Evolutionary conservation across 2,888 invertebrate species (phyloP).

Genomic region (Hyposoter dolosus): DNA sequence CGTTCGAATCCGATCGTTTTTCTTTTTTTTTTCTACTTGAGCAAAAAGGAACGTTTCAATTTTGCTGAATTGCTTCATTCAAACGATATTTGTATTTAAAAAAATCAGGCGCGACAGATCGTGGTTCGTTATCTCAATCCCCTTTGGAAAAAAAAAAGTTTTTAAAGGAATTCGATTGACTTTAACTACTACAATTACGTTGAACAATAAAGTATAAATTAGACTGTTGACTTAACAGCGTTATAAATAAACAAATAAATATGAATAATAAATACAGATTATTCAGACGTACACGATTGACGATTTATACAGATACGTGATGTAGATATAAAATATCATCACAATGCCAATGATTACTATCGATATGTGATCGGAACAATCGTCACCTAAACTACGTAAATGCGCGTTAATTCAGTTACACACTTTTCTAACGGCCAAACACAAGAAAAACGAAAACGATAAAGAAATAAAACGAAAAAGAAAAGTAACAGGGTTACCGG

Average conservation of each 20-base stretch:
- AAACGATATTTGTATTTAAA: background rate
- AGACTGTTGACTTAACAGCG: conserved; percentile 2
- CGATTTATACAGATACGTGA: conserved; percentile 28
- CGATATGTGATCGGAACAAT: conserved; percentile 72
- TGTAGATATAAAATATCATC: conserved; percentile 47
- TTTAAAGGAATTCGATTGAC: conserved; percentile 7
- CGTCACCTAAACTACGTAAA: conserved; percentile 65
- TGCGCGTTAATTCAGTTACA: conserved; percentile 46
- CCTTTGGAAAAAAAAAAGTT: background rate
- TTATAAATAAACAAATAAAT: conserved; percentile 42
- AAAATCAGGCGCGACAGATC: background rate
- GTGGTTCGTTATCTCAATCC: background rate
- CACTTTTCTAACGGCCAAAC: conserved; percentile 28
- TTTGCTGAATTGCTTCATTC: background rate
- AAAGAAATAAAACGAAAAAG: conserved; percentile 13
- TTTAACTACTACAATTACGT: conserved; percentile 7
- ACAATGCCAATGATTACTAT: conserved; percentile 61
- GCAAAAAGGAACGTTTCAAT: background rate
- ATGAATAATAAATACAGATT: conserved; percentile 47
- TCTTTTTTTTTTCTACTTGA: background rate
- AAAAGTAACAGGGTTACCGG: conserved; percentile 4
- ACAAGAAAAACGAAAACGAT: conserved; percentile 13
- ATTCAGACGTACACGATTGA: conserved; percentile 38
- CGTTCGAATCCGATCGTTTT: too few species aligned
- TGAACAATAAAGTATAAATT: background rate